Base-by-base conservation (phyloP, 2,797 vertebrate genomes). In the Melanotaenia trifasciata region DNA sequence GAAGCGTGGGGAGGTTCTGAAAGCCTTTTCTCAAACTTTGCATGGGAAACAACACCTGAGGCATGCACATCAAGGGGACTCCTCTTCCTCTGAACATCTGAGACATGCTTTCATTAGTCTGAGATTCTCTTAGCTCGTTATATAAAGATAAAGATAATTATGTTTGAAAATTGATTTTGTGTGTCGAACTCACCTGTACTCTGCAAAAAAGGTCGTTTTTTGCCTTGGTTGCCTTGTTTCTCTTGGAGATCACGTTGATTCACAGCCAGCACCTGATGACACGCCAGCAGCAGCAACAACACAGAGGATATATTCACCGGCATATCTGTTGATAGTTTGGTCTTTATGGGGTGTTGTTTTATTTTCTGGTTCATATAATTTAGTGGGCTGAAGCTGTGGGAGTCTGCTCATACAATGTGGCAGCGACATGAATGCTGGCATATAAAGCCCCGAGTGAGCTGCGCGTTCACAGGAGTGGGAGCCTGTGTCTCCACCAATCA, bases 121-220 rank as follows among this genome's bases (percentile, higher is more conserved):
- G 2, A 53, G 6, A 13, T 54, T 26, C 0, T 20, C 7, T 45
- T 45, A 14, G 12, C 51, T 28, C 5, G 12, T 13, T 14, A 7
- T n/a, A 3, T n/a, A n/a, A 5, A 50, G 8, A 16, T 50, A 6
- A 30, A 30, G 11, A 26, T 9, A 30, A 9, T 45, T 24, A 30
- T 16, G 47, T 11, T 43, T 18, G 1, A 53, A 45, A 51, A 3
- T 20, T 20, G 26, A 11, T 5, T 50, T 38, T 6, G 35, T 7
- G 5, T 13, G 36, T 5, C 3, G 5, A 11, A 24, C 88, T 83
- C 95, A 97, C 97, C 97, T 96, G 96, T 94, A 84, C 96, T 96
- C 88, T 96, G 96, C 89, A 95, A 91, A n/a, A 96, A 96, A 64
- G 98, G 95, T 0, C 96, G 94, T 62, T 94, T 95, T 84, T 96